These are phyloP conservation scores for Semaprochilodus insignis DNA, from an alignment of 2,797 vertebrate genomes.

Conservation along the genomic window DNA sequence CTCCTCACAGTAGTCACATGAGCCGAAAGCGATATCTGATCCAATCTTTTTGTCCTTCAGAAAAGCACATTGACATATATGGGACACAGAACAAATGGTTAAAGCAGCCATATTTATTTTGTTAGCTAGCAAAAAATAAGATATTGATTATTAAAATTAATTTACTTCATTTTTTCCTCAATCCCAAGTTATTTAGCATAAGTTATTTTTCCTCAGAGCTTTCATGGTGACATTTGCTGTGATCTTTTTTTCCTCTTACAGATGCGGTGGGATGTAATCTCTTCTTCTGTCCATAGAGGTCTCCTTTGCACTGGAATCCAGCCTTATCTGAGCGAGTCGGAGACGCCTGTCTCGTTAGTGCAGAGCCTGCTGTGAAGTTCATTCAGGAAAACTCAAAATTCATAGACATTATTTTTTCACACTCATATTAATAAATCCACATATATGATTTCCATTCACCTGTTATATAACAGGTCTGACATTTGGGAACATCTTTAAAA, in stretches of 20 bases:
- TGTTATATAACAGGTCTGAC: too few species aligned
- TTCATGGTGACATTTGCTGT: not conserved
- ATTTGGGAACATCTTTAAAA: too few species aligned
- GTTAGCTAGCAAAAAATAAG: too few species aligned
- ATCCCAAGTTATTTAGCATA: not conserved
- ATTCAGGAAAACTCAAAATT: not conserved
- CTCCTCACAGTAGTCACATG: too few species aligned
- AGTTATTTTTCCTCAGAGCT: not conserved
- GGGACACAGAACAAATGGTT: too few species aligned
- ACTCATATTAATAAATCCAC: too few species aligned
- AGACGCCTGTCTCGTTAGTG: conserved; percentile 13
- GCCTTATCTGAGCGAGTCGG: not conserved
- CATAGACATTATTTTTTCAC: not conserved
- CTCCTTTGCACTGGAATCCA: conserved; percentile 72
- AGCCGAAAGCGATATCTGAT: too few species aligned
- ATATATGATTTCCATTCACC: too few species aligned
- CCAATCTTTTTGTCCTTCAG: too few species aligned
- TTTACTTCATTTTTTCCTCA: not conserved
- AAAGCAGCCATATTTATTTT: too few species aligned
- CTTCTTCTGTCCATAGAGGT: conserved; percentile 82
- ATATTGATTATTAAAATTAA: too few species aligned
- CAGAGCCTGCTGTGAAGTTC: not conserved
- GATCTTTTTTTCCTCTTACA: not conserved
- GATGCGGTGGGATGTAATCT: conserved; percentile 73
- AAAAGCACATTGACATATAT: too few species aligned